Evolutionary conservation across 2,888 invertebrate genomes (phyloP), one percentile per base, ranked within the genome.

Genomic region (Aphodius sticticus): DNA sequence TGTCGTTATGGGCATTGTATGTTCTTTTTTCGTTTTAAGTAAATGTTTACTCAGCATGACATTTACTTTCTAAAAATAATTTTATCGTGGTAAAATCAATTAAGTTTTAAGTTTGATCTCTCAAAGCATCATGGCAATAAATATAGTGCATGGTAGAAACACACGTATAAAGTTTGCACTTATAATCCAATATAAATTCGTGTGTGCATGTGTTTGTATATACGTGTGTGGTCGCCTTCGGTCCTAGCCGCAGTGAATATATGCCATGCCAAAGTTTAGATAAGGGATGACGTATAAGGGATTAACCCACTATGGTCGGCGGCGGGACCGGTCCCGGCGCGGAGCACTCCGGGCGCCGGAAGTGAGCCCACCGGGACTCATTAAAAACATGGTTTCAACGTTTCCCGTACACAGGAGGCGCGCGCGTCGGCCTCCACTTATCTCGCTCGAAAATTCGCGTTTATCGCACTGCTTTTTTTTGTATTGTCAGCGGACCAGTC

Each of bases 221-320:
- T 26, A 26, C 26, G 26, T 26, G 26, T 26, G 26, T 26, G 26
- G 26, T 3, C 1, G 26, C 2, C 26, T 26, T 26, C 4, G 53
- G 53, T 53, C 53, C 7, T 2, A 53, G 53, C 9, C 53, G 53
- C 53, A 53, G 53, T 53, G 4, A 53, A 53, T 53, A 53, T 53
- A 53, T 53, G 6, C 53, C 9, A 53, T 12, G 53, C 53, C 53
- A 12, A 53, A 53, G 53, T 53, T 53, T 53, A 53, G 53, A 53
- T 53, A 53, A 53, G 53, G 53, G 53, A 53, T 53, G 53, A 53
- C 53, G 53, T 53, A 53, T 53, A 53, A 53, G 53, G 53, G 53
- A 53, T 53, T 53, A 53, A 53, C 9, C 53, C 53, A 53, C 9
- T 53, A 53, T 53, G 53, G 53, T 53, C 26, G 26, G 3, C 26